A percentile compares a stretch with the other conserved stretches of the same genome.
Conservation (phyloP, 1,140 invertebrate genomes). For the Drosophila orena region DNA sequence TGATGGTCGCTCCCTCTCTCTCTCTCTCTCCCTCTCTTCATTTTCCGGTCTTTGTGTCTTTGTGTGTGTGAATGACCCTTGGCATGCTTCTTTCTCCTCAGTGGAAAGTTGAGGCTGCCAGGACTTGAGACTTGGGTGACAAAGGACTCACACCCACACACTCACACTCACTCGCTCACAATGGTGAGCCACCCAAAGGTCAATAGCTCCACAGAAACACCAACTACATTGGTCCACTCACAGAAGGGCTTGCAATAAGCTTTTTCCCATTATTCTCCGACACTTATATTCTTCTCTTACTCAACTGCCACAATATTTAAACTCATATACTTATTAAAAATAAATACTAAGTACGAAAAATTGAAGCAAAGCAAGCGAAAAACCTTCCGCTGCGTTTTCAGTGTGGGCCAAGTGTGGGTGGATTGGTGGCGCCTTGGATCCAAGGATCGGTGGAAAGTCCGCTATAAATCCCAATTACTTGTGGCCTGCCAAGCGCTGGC, state of each 20-base stretch:
- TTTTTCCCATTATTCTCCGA: too few species aligned
- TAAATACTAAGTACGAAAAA: too few species aligned
- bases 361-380: conserved; percentile 2
- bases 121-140: conserved; percentile 41
- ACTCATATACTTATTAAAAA: too few species aligned
- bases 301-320: too few species aligned
- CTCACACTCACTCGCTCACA: conserved; percentile 14
- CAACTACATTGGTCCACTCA: not conserved
- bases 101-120: conserved; percentile 11
- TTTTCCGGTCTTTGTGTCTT: not conserved
- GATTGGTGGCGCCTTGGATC: conserved; percentile 1
- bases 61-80: conserved; percentile 13
- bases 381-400: conserved; percentile 48
- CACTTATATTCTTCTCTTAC: too few species aligned
- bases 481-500: conserved; percentile 48
- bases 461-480: conserved; percentile 69
- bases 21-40: not conserved
- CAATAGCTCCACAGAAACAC: conserved; percentile 26
- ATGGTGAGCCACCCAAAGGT: conserved; percentile 35
- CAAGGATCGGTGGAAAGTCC: not conserved
- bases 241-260: not conserved
- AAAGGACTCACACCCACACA: conserved; percentile 21
- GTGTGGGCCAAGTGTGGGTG: conserved; percentile 16
- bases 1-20: not conserved
- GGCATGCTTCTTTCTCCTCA: conserved; percentile 2